Base-by-base conservation (phyloP, 1,140 invertebrate species). In the Bilobella aurantiaca region DNA sequence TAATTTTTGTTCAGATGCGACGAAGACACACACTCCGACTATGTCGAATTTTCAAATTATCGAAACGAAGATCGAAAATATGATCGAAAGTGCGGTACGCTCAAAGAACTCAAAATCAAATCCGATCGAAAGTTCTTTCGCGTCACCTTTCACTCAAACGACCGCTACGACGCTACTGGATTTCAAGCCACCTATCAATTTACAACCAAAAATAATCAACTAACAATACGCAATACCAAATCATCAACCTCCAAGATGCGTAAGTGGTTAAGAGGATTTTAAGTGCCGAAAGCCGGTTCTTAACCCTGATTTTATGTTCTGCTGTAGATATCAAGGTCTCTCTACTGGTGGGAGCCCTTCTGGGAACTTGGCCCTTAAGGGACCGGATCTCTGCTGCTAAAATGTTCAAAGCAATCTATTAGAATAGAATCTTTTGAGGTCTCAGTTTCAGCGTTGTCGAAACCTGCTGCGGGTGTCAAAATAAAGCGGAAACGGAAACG, bases 91-190 rank as follows among this genome's bases (percentile, higher is more conserved):
- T 84, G 83, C 75, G 83, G 83, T 3, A 69, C 66, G 1, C 49
- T 66, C 14, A 68, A 69, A 47, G 67, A 65, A 16, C 64, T 72
- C 5, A 69, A 65, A 31, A 78, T 85, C 31, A 75, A 77, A 58
- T 84, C 82, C 3, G 83, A 85, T 66, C 76, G 77, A 5, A 76
- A 79, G 53, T 85, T 84, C 74, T 84, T 84, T 71, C 73, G 82
- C 34, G 81, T 85, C 57, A 81, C 80, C 18, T 84, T 84, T 74
- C 77, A 77, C 63, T 82, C 83, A 0, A 85, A 84, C 71, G 79
- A 81, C 58, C 77, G 81, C 27, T 84, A 81, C 70, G 83, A 84
- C 73, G 82, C 77, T 0, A 83, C 79, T 37, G 83, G 83, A 47
- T 84, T 84, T 71, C 77, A 80, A 64, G 83, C 82, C 2, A 79